Percentiles rank a stretch among this genome's conserved stretches.
Evolutionary conservation across 2,797 vertebrate species (phyloP).

Genomic region (Pseudochirops cupreus): DNA sequence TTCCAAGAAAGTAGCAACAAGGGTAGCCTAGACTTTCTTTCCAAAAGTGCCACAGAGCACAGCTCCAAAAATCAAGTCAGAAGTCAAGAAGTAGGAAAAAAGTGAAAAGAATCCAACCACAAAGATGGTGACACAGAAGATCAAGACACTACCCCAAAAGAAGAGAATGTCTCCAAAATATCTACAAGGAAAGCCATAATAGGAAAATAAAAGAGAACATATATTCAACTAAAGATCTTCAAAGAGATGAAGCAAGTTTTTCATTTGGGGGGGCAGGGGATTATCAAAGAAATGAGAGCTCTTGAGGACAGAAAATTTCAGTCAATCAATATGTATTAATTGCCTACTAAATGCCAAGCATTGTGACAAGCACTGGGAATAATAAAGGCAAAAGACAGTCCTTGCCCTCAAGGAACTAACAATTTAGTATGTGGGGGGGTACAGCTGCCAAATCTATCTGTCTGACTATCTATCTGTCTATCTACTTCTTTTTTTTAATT

Average conservation of each 20-base stretch:
- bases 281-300: neutral
- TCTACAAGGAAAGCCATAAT: too few relatives aligned
- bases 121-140: too few relatives aligned
- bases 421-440: neutral
- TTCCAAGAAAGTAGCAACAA: neutral
- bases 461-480: too few relatives aligned
- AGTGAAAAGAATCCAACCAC: too few relatives aligned
- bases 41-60: neutral
- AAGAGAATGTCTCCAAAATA: too few relatives aligned
- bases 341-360: neutral
- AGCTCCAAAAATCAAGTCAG: neutral
- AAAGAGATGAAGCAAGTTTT: neutral
- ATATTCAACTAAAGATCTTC: neutral
- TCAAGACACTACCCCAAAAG: too few relatives aligned
- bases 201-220: neutral
- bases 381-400: neutral
- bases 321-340: constrained; percentile 5
- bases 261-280: too few relatives aligned
- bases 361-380: neutral
- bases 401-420: neutral
- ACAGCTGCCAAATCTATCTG: too few relatives aligned
- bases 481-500: too few relatives aligned
- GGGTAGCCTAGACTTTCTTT: neutral
- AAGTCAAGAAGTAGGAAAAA: neutral
- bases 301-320: neutral